phyloP scores from a whole-genome alignment of 2,888 invertebrate genomes.

The Drosophila quinaria region DNA sequence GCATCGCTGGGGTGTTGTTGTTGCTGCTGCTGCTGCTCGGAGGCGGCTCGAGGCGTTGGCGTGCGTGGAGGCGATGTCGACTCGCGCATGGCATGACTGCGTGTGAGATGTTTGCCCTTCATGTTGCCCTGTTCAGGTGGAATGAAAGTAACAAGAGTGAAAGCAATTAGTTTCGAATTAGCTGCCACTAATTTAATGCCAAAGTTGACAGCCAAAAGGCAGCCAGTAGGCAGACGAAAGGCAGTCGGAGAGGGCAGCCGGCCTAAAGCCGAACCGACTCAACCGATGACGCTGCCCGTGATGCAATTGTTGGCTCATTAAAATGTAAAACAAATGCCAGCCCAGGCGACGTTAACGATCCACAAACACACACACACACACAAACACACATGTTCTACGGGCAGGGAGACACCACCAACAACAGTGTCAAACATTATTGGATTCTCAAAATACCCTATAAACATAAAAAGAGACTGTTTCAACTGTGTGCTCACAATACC shows the following conservation, averaged over 20 bases:
- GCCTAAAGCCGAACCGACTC: background rate
- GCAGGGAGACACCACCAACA: slow-evolving; percentile 2
- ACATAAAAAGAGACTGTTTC: background rate
- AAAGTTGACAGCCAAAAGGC: slow-evolving; percentile 63
- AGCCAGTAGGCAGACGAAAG: background rate
- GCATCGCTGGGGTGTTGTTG: slow-evolving; percentile 67
- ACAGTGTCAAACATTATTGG: background rate
- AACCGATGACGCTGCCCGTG: slow-evolving; percentile 57
- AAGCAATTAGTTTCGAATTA: slow-evolving; percentile 78
- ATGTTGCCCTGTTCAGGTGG: slow-evolving; percentile 87
- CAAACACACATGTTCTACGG: background rate
- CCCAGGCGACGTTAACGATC: slow-evolving; percentile 52
- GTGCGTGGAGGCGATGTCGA: slow-evolving; percentile 89
- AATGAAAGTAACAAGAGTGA: slow-evolving; percentile 59
- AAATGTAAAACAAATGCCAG: slow-evolving; percentile 62
- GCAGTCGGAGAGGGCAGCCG: too few relatives aligned
- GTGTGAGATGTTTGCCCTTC: slow-evolving; percentile 93
- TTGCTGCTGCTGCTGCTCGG: slow-evolving; percentile 64
- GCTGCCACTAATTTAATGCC: slow-evolving; percentile 66
- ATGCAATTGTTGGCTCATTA: slow-evolving; percentile 78
- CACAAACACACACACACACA: background rate
- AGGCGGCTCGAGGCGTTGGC: slow-evolving; percentile 86
- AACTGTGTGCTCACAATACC: too few relatives aligned
- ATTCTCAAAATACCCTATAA: slow-evolving; percentile 13
- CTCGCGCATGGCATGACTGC: slow-evolving; percentile 96